These are phyloP conservation scores for Microctenopoma steveboyesi DNA, from an alignment of 2,797 vertebrate genomes.

Conservation along the genomic window DNA sequence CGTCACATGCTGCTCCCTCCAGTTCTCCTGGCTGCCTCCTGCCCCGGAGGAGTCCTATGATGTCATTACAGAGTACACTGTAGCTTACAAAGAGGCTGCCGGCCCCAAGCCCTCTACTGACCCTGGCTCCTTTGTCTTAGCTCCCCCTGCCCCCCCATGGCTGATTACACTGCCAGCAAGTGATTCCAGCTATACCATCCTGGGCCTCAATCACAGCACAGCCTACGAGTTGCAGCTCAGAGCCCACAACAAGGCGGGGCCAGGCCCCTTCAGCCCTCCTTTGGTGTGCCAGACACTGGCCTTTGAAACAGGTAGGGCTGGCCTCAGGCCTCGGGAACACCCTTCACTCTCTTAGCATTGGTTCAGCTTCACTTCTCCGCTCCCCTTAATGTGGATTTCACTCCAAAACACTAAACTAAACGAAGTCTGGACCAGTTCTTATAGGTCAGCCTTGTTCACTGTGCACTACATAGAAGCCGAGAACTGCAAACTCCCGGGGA, in stretches of 20 bases:
- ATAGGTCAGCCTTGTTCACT: slow-evolving; percentile 57
- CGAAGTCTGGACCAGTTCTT: slow-evolving; percentile 72
- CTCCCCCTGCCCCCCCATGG: slow-evolving; percentile 62
- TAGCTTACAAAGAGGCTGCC: slow-evolving; percentile 86
- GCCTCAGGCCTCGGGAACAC: slow-evolving; percentile 56
- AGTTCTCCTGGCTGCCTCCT: slow-evolving; percentile 89
- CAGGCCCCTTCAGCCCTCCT: slow-evolving; percentile 92
- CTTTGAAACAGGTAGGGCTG: slow-evolving; percentile 93
- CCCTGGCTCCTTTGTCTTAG: slow-evolving; percentile 35
- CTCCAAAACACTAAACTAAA: slow-evolving; percentile 61
- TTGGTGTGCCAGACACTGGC: slow-evolving; percentile 91
- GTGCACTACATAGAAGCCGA: slow-evolving; percentile 56
- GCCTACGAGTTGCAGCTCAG: slow-evolving; percentile 93
- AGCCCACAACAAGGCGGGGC: slow-evolving; percentile 91
- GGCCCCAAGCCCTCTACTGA: slow-evolving; percentile 55
- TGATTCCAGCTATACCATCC: slow-evolving; percentile 87
- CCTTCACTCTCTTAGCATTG: slow-evolving; percentile 67
- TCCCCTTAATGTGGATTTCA: slow-evolving; percentile 64
- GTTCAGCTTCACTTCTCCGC: slow-evolving; percentile 63
- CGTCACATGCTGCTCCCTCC: slow-evolving; percentile 88
- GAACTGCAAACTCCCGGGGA: slow-evolving; percentile 60
- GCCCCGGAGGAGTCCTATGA: slow-evolving; percentile 86
- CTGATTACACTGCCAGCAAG: slow-evolving; percentile 86
- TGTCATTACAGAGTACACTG: slow-evolving; percentile 87
- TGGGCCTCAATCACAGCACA: slow-evolving; percentile 91